These are phyloP conservation scores for Bradypus variegatus DNA, from an alignment of 2,797 vertebrate species.

Conservation along the genomic window DNA sequence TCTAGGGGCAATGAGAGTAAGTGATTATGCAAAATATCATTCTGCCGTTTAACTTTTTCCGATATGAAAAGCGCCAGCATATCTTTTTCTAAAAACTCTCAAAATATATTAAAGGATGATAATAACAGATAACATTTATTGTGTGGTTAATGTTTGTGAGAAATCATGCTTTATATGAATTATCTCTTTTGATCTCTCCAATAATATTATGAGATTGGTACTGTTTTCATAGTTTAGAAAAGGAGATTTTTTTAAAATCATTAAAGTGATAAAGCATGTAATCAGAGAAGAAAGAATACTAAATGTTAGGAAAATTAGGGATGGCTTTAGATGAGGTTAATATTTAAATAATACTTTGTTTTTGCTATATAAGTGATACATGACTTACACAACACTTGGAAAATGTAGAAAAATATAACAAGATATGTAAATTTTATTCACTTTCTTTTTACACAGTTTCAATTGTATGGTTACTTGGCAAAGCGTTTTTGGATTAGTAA, in stretches of 20 bases:
- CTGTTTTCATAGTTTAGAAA: neutral
- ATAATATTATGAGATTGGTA: neutral
- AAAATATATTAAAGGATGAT: neutral
- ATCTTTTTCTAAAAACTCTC: neutral
- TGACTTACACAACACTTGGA: neutral
- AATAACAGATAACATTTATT: neutral
- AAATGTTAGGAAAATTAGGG: neutral
- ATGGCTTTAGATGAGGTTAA: neutral
- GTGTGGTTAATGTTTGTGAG: neutral
- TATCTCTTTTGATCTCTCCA: neutral
- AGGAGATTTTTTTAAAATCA: neutral
- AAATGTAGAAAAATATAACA: neutral
- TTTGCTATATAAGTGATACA: neutral
- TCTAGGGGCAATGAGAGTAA: neutral
- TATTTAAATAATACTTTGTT: conserved; percentile 31
- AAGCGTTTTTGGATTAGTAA: conserved; percentile 17
- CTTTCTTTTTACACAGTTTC: neutral
- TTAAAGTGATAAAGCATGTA: neutral
- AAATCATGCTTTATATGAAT: neutral
- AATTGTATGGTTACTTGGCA: neutral
- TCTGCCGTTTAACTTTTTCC: neutral
- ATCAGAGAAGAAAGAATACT: neutral
- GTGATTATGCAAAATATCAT: neutral
- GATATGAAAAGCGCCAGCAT: neutral
- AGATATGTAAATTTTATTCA: neutral